Base-by-base conservation (phyloP, 92 coral and sea anemone genomes). In the Phenganax marumi region DNA sequence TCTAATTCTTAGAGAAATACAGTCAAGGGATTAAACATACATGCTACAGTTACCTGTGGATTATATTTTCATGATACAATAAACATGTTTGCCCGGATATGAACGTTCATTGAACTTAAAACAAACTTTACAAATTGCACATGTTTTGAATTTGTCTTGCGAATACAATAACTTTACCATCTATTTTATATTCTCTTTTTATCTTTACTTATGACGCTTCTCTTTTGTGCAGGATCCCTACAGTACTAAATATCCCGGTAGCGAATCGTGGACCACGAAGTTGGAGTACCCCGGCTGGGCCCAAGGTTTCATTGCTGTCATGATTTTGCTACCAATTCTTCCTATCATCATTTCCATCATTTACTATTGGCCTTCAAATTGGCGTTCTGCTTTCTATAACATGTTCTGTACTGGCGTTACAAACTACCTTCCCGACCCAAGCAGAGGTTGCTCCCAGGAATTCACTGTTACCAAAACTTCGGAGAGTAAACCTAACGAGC, bases 201-300 rank as follows among this genome's bases (percentile, higher is more conserved):
- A n/a, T 55, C 22, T 23, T 58, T 16, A 58, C 16, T 72, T 12
- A 47, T 50, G 10, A 72, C 25, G 14, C 54, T 14, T 74, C 24
- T 74, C 24, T 6, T 21, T 53, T 9, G 26, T 69, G 12, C 64
- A 51, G 79, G 48, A 51, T 51, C 64, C 62, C 12, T 74, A 74
- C 62, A 50, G 61, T 26, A 19, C 17, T 52, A 51, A 51, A 53
- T 74, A n/a, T 26, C 79, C 79, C 17, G 79, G 79, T 8, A 74
- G 79, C 23, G 62, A 74, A 25, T 50, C 79, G 3, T 74, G 79
- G 79, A 74, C 79, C 50, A 74, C 43, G 39, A 74, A 52, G 22
- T 19, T 74, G 48, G 79, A 74, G 63, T 74, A 74, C 56, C 79
- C 79, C 8, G 79, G 46, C 64, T 74, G 79, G 79, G 79, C 79